Evolutionary conservation across 2,113 vertebrate genomes (phyloP).

Genomic region (Notothenia coriiceps): DNA sequence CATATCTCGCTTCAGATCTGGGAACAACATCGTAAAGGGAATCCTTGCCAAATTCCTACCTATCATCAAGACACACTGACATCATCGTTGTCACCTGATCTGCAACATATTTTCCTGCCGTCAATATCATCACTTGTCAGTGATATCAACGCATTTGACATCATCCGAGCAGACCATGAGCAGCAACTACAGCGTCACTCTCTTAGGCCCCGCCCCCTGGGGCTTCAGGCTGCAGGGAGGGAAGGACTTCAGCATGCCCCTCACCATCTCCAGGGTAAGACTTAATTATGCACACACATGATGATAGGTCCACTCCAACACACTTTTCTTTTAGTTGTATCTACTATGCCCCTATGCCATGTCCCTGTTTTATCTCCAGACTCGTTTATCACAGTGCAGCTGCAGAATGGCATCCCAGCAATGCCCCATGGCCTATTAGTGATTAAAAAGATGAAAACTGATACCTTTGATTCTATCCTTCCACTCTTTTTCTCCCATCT

Average conservation of each 20-base stretch:
- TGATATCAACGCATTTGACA: slow-evolving; percentile 12
- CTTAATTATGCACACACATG: slow-evolving; percentile 18
- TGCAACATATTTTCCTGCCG: not conserved
- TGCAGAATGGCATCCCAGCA: slow-evolving; percentile 5
- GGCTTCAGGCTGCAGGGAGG: slow-evolving; percentile 98
- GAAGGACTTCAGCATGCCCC: slow-evolving; percentile 98
- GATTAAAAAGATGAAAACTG: slow-evolving; percentile 23
- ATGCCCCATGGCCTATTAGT: slow-evolving; percentile 23
- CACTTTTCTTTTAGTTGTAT: not conserved
- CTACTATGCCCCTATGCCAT: not conserved
- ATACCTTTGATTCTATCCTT: slow-evolving; percentile 11
- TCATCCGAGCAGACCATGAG: slow-evolving; percentile 85
- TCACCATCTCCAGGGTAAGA: slow-evolving; percentile 95
- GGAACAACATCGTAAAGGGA: slow-evolving; percentile 13
- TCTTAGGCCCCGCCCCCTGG: slow-evolving; percentile 94
- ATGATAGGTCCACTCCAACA: not conserved
- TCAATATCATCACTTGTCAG: slow-evolving; percentile 20
- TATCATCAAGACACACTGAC: slow-evolving; percentile 19
- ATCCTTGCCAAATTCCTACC: not conserved
- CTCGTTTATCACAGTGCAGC: slow-evolving; percentile 25
- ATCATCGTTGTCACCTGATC: slow-evolving; percentile 15
- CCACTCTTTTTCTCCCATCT: not conserved
- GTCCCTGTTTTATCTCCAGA: slow-evolving; percentile 7
- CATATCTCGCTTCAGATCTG: slow-evolving; percentile 43
- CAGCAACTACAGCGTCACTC: slow-evolving; percentile 92